Evolutionary conservation across 2,888 invertebrate species (phyloP), one percentile per base, ranked within the genome.

Genomic region (Mythimna vitellina): DNA sequence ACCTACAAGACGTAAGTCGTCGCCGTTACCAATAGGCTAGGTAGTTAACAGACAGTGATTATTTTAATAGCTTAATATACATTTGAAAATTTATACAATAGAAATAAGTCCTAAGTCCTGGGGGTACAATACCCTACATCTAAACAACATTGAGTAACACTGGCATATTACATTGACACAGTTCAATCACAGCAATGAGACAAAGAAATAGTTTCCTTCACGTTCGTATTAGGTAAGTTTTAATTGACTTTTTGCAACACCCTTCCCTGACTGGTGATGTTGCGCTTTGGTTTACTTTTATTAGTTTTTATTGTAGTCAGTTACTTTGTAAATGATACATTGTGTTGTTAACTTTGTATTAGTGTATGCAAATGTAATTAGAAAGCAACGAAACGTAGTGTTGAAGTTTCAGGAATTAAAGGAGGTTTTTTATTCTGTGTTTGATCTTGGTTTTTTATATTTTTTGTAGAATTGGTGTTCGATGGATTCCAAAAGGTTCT

Each of bases 241-340:
- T 93, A 93, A 93, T 93, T 92, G 92, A 90, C 92, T 93, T 93
- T 92, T 91, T 92, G 90, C 88, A 84, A 86, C 86, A 90, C 87
- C 88, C 89, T 88, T 86, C 80, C 86, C 86, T 87, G 87, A 86
- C 87, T 83, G 78, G 72, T 79, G 78, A 85, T 82, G 87, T 85
- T 79, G 83, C 72, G 64, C 79, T 84, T 85, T 67, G 64, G 74
- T 76, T 77, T 71, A 75, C 73, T 85, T 87, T 85, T 80, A 82
- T 83, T 81, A 65, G 81, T 80, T 86, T 83, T 77, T 82, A 81
- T 78, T 80, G 74, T 58, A 56, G 46, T 65, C 64, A 62, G 71
- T 73, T 70, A 71, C 73, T 81, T 81, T 81, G 81, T 76, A 64
- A 65, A 68, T 77, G 73, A 75, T 77, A 76, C 75, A 70, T 73